Base-by-base conservation (phyloP, 2,113 vertebrate species). In the Vidua macroura region DNA sequence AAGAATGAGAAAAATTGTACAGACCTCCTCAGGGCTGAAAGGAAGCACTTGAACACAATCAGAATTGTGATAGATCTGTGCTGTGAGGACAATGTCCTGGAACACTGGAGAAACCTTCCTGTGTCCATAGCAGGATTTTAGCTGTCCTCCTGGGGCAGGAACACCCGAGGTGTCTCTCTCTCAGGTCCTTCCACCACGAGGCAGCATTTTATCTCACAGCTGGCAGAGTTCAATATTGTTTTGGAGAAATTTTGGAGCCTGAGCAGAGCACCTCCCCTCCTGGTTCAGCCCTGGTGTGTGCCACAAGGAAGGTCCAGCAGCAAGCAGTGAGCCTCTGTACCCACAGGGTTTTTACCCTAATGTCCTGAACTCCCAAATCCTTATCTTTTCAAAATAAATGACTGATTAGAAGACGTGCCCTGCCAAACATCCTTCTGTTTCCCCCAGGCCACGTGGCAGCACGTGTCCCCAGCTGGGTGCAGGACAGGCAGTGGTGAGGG, bases 351-450 rank as follows among this genome's bases (percentile, higher is more conserved):
- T 39, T 78, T 39, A 59, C 35, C 19, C 23, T 19, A 10, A 33
- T 21, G 53, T 56, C n/a, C 52, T 58, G 41, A 73, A 66, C 23
- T 20, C 15, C 31, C 15, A 74, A 59, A 41, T 31, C 11, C 13
- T 14, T 12, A 4, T 11, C 2, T 49, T 41, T 76, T 73, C 24
- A 10, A 69, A 66, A 58, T 24, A 46, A 77, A 46, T 51, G 5
- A 6, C 13, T 9, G 13, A 22, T 9, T 63, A 51, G 85, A 49
- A 88, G 55, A 11, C 0, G 0, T 41, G 28, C 3, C 4, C 12
- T 3, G 3, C 37, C 51, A 78, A 77, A 16, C 23, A 59, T 20
- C 28, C 15, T 51, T 67, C 15, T 69, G 28, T 20, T 76, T 72
- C 6, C 30, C 43, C n/a, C 11, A 22, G n/a, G 30, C 51, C 31